Conservation (phyloP, 2,888 invertebrate genomes). For the Lymantria monacha region DNA sequence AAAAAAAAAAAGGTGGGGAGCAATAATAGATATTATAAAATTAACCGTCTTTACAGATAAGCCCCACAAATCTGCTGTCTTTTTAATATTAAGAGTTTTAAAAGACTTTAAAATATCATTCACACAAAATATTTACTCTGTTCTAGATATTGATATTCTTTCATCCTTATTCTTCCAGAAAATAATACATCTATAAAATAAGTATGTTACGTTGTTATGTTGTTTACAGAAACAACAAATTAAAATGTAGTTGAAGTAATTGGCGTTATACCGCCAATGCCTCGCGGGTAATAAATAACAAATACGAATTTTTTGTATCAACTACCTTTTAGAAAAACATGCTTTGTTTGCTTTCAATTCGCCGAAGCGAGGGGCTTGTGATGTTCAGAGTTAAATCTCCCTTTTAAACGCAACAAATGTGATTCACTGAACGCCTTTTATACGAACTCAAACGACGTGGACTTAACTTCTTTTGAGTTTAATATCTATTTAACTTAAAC, state of each 20-base stretch:
- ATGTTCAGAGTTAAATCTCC: conserved; percentile 79
- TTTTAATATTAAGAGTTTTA: too few species aligned
- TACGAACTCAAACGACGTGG: conserved; percentile 50
- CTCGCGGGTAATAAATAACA: conserved; percentile 60
- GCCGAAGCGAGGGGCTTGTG: conserved; percentile 54
- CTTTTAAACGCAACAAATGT: conserved; percentile 73
- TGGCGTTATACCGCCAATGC: conserved; percentile 32
- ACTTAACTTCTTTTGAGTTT: conserved; percentile 46
- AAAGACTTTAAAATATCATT: too few species aligned
- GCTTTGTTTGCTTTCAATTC: conserved; percentile 77
- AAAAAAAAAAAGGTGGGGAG: too few species aligned
- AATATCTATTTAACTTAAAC: conserved; percentile 21
- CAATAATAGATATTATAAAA: too few species aligned
- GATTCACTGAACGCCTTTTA: conserved; percentile 70
- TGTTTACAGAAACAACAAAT: conserved; percentile 21
- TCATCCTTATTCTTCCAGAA: background rate
- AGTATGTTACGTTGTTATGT: too few species aligned
- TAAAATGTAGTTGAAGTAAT: conserved; percentile 37
- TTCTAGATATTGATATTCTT: too few species aligned
- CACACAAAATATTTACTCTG: too few species aligned
- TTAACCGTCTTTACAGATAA: too few species aligned
- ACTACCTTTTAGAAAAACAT: conserved; percentile 69
- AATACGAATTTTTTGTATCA: conserved; percentile 61
- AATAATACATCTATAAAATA: too few species aligned
- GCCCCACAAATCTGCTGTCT: too few species aligned